A percentile compares a stretch with the other conserved stretches of the same genome.
Conservation (phyloP, 2,888 invertebrate species). For the Agriopis leucophaearia region DNA sequence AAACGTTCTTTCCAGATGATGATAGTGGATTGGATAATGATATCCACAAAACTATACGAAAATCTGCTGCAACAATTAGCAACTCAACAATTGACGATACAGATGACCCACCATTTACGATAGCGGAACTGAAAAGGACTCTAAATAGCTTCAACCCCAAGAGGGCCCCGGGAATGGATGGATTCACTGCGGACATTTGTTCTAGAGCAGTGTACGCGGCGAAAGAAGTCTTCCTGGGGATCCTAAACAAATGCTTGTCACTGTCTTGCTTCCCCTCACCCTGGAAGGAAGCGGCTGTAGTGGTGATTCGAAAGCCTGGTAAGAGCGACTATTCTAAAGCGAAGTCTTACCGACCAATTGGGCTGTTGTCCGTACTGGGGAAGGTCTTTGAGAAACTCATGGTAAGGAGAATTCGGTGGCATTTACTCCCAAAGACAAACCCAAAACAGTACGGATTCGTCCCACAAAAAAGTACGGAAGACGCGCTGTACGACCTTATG, state of each 20-base stretch:
- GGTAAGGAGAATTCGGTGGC: constrained; percentile 9
- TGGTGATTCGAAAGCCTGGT: constrained; percentile 21
- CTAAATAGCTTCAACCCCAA: constrained; percentile 8
- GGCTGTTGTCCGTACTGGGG: constrained; percentile 25
- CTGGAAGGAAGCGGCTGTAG: constrained; percentile 28
- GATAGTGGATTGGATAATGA: not conserved
- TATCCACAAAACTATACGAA: not conserved
- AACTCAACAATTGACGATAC: not conserved
- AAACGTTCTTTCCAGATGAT: not conserved
- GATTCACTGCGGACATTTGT: constrained; percentile 36
- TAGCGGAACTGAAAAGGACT: not conserved
- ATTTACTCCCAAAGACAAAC: constrained; percentile 3
- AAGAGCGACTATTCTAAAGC: constrained; percentile 15
- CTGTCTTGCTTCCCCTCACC: constrained; percentile 14
- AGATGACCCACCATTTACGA: not conserved
- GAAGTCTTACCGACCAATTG: constrained; percentile 32
- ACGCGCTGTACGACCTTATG: not conserved
- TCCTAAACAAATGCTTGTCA: constrained; percentile 21
- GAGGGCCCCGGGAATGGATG: too few species aligned
- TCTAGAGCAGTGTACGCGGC: constrained; percentile 26
- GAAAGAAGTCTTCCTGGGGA: constrained; percentile 9
- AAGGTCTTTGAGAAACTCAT: constrained; percentile 26
- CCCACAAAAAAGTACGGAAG: constrained; percentile 1
- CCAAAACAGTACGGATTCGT: constrained; percentile 18
- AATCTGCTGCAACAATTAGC: not conserved